These are phyloP conservation scores for Drymodes brunneopygia DNA, from an alignment of 2,113 vertebrate species.

Conservation along the genomic window DNA sequence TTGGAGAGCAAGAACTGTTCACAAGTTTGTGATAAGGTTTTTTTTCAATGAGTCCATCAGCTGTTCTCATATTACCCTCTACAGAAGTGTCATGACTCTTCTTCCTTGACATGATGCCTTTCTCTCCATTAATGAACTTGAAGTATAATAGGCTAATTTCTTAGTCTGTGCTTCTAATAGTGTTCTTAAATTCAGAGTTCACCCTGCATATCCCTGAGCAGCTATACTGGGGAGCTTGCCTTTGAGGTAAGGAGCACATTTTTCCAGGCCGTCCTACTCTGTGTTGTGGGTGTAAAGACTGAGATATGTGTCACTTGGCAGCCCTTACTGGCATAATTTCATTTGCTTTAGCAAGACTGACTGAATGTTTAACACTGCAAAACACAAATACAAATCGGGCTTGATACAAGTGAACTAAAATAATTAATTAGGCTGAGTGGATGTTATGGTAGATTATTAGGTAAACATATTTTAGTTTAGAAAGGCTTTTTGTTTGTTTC, in stretches of 20 bases:
- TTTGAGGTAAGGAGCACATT: not conserved
- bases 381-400: not conserved
- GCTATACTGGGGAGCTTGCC: not conserved
- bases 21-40: not conserved
- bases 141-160: not conserved
- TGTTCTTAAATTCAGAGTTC: not conserved
- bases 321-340: not conserved
- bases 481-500: not conserved
- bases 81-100: accelerated
- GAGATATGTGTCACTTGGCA: not conserved
- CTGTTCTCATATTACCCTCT: not conserved
- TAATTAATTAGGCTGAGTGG: not conserved
- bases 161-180: not conserved
- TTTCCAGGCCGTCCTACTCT: not conserved
- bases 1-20: not conserved
- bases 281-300: not conserved
- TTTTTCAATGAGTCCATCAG: not conserved
- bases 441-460: not conserved
- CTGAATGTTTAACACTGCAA: not conserved
- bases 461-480: not conserved
- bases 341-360: not conserved
- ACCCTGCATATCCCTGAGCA: not conserved
- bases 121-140: not conserved
- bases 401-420: not conserved
- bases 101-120: not conserved